phyloP scores from a whole-genome alignment of 2,888 invertebrate species.

The Drosophila yooni region DNA sequence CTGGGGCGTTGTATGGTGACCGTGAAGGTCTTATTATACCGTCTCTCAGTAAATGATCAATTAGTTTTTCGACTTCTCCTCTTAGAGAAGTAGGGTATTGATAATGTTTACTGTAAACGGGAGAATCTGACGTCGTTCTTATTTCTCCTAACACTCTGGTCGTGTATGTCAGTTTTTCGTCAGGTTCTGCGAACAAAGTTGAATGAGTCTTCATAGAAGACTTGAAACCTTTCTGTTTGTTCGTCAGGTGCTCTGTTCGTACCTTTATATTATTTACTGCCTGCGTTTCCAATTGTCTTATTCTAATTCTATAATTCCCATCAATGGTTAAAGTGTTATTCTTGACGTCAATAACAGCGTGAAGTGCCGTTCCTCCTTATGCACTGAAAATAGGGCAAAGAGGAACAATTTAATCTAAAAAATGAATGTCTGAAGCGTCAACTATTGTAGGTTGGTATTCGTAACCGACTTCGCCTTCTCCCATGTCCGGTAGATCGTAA shows the following conservation, averaged over 20 bases:
- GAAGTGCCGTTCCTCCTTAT: background rate
- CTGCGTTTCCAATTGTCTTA: background rate
- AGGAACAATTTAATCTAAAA: conserved; percentile 3
- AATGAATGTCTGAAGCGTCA: background rate
- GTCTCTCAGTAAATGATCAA: background rate
- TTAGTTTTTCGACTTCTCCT: background rate
- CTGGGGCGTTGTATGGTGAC: conserved; percentile 5
- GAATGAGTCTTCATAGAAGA: background rate
- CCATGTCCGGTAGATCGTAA: background rate
- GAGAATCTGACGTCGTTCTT: no score
- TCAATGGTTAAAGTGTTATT: background rate
- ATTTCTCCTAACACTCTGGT: no score
- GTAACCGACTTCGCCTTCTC: background rate
- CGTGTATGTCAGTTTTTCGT: no score
- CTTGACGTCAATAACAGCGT: background rate
- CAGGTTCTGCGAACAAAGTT: no score
- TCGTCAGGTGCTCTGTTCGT: background rate
- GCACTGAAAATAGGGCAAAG: background rate
- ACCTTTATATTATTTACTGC: background rate
- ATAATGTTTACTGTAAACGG: background rate
- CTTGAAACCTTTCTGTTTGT: background rate
- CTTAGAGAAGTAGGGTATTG: conserved; percentile 4
- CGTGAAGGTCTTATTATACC: conserved; percentile 12
- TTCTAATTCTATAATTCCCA: background rate
- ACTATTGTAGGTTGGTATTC: background rate